Percentiles rank a stretch among this genome's conserved stretches.
Evolutionary conservation across 2,888 invertebrate species (phyloP).

Genomic region (Polyommatus iphigenia): DNA sequence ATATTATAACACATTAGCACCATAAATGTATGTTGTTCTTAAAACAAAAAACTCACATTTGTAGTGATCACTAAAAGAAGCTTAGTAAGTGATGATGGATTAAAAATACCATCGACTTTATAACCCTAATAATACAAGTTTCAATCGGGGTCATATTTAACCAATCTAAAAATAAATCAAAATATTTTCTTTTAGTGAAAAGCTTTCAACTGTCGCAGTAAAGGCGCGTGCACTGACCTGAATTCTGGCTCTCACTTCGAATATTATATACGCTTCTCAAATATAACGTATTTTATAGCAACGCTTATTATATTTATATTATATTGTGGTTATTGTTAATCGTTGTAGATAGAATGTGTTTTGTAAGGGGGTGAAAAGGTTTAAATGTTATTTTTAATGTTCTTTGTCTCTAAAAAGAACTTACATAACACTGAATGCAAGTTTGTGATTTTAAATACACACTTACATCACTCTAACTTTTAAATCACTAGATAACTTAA

Average conservation of each 20-base stretch:
- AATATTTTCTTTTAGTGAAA: slow-evolving; percentile 53
- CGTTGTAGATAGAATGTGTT: neutral
- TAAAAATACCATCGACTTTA: neutral
- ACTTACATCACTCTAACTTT: too few species aligned
- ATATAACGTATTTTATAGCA: slow-evolving; percentile 49
- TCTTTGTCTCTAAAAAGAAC: neutral
- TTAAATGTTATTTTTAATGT: neutral
- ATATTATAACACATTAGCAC: too few species aligned
- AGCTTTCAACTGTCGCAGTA: slow-evolving; percentile 50
- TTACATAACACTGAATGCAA: neutral
- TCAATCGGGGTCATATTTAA: slow-evolving; percentile 8
- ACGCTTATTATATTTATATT: slow-evolving; percentile 34
- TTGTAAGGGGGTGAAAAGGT: neutral
- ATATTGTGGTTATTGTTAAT: neutral
- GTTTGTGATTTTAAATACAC: too few species aligned
- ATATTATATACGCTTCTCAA: slow-evolving; percentile 49
- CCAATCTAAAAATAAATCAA: slow-evolving; percentile 48
- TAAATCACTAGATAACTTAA: too few species aligned
- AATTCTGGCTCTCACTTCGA: slow-evolving; percentile 54
- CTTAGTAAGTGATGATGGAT: too few species aligned
- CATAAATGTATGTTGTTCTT: too few species aligned
- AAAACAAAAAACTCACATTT: too few species aligned
- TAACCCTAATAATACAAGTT: slow-evolving; percentile 12
- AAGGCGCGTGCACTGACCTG: slow-evolving; percentile 57
- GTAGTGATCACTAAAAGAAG: too few species aligned